Percentiles rank a stretch among this genome's conserved stretches.
These are phyloP conservation scores for Drosophila neoperkinsi DNA, from an alignment of 2,888 invertebrate genomes.

Conservation along the genomic window DNA sequence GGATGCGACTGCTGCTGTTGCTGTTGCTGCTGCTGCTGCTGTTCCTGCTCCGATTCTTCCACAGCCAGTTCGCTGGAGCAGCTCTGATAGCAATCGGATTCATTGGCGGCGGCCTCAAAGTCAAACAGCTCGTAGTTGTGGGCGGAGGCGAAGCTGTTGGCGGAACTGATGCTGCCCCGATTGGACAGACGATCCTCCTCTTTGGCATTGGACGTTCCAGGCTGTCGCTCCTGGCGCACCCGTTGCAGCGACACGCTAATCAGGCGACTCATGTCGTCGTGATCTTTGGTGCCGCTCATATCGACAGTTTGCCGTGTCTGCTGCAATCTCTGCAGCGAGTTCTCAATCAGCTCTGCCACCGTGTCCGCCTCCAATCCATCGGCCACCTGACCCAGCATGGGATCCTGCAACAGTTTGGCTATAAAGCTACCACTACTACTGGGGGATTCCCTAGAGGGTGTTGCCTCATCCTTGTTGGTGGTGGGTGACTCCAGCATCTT, in stretches of 20 bases:
- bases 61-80: constrained; percentile 88
- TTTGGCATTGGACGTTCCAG: constrained; percentile 68
- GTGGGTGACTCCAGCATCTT: constrained; percentile 71
- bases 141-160: constrained; percentile 88
- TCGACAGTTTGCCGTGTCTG: constrained; percentile 82
- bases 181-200: constrained; percentile 86
- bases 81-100: constrained; percentile 90
- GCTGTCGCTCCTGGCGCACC: constrained; percentile 83
- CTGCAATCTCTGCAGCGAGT: constrained; percentile 88
- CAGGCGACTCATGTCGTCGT: constrained; percentile 85
- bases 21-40: constrained; percentile 78
- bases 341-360: constrained; percentile 89
- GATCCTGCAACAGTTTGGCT: constrained; percentile 88
- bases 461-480: background rate
- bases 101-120: constrained; percentile 86
- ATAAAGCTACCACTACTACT: constrained; percentile 84
- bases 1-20: constrained; percentile 56
- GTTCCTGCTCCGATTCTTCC: constrained; percentile 85
- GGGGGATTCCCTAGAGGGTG: constrained; percentile 69
- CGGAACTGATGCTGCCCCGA: constrained; percentile 86
- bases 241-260: constrained; percentile 84
- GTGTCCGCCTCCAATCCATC: constrained; percentile 88
- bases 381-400: constrained; percentile 88
- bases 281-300: constrained; percentile 85
- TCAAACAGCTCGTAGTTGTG: constrained; percentile 91